phyloP scores from a whole-genome alignment of 2,113 vertebrate species.

The Rhea pennata region DNA sequence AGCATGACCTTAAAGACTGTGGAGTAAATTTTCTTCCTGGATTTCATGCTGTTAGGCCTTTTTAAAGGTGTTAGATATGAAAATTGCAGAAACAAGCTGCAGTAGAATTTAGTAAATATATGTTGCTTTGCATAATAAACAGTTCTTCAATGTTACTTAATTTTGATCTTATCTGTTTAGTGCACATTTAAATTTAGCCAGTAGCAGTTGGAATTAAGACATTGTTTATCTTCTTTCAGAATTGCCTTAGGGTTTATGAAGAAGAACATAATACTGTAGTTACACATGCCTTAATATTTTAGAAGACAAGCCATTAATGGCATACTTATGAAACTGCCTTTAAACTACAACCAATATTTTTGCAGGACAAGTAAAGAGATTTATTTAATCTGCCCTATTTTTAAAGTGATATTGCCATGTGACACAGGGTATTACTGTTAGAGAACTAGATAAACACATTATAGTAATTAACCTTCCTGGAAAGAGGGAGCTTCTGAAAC shows the following conservation, averaged over 20 bases:
- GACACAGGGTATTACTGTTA: slow-evolving; percentile 68
- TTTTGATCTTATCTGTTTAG: slow-evolving; percentile 24
- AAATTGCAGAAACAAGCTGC: not conserved
- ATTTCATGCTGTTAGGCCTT: not conserved
- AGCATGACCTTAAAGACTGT: not conserved
- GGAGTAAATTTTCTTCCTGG: not conserved
- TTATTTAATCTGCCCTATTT: slow-evolving; percentile 87
- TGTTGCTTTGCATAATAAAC: not conserved
- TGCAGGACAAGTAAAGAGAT: slow-evolving; percentile 79
- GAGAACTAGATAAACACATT: slow-evolving; percentile 69
- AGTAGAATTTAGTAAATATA: not conserved
- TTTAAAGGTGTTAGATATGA: not conserved
- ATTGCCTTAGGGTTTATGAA: slow-evolving; percentile 4
- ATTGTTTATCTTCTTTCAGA: slow-evolving; percentile 10
- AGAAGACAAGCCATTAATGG: slow-evolving; percentile 35
- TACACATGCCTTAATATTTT: slow-evolving; percentile 26
- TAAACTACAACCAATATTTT: slow-evolving; percentile 68
- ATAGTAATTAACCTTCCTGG: slow-evolving; percentile 68
- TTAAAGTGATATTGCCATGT: slow-evolving; percentile 68
- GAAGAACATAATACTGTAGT: slow-evolving; percentile 6
- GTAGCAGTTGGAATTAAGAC: not conserved
- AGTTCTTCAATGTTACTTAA: not conserved
- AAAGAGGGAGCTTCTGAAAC: slow-evolving; percentile 53
- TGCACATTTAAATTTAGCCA: not conserved
- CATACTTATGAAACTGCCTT: slow-evolving; percentile 25